A percentile compares a stretch with the other conserved stretches of the same genome.
Conservation (phyloP, 2,113 vertebrate species). For the Laterallus jamaicensis region DNA sequence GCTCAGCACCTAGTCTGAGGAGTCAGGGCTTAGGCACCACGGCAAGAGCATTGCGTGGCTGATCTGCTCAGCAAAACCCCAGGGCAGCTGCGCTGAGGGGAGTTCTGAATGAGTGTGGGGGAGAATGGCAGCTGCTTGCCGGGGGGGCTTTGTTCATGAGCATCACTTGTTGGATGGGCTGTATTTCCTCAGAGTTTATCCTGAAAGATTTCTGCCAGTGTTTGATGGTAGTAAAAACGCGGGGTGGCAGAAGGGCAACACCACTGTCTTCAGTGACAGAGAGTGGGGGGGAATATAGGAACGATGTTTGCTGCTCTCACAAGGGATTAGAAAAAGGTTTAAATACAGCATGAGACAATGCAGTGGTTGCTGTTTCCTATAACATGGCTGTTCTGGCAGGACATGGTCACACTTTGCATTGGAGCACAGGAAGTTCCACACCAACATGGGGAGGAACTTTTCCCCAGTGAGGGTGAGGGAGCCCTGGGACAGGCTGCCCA, state of each 20-base stretch:
- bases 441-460: no score
- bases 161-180: background rate
- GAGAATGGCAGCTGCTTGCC: background rate
- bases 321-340: background rate
- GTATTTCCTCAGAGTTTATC: background rate
- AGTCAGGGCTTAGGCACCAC: background rate
- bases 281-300: background rate
- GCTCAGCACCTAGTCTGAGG: background rate
- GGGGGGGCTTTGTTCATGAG: background rate
- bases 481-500: no score
- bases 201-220: background rate
- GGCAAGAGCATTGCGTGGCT: fast-evolving
- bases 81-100: background rate
- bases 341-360: fast-evolving
- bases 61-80: background rate
- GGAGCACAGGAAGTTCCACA: no score
- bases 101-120: fast-evolving
- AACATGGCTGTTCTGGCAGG: background rate
- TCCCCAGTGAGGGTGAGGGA: no score
- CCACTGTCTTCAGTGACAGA: background rate
- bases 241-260: background rate
- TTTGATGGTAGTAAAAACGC: fast-evolving
- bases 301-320: fast-evolving
- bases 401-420: fast-evolving
- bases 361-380: background rate